Evolutionary conservation across 2,888 invertebrate species (phyloP), one percentile per base, ranked within the genome.

Genomic region (Hirtodrosophila cameraria): DNA sequence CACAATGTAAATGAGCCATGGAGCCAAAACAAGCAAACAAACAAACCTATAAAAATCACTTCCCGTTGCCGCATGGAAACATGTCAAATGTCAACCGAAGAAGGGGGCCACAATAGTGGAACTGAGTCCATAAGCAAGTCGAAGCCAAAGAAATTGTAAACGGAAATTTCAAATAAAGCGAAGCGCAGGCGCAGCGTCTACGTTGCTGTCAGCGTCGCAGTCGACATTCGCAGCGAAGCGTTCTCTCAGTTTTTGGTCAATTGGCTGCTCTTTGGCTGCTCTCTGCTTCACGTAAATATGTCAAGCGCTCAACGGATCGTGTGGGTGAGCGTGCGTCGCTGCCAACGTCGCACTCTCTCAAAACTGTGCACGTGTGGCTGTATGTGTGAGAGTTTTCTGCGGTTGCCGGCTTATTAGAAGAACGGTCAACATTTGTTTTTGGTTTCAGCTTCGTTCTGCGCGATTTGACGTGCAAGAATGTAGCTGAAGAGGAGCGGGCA

Each of bases 401-500:
- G 69, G 66, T 65, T 75, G 75, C 75, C 71, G 74, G 71, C 71
- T 71, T 71, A 74, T 72, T 72, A 64, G 72, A 72, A 64, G 70
- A 80, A 73, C 69, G 83, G 86, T 86, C 84, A 80, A 86, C 86
- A 83, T 79, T 79, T 86, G 86, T 80, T 86, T 80, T 86, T 62
- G 70, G 74, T 84, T 77, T 84, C 45, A 64, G 62, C 52, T 46
- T 41, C 54, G 61, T 63, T 73, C 65, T 75, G 60, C 69, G 53
- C 81, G 63, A 60, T 77, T 81, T 77, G 61, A 79, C 80, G 80
- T 81, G 86, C 63, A 76, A 73, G 80, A 86, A 81, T 81, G 76
- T 84, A 63, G 74, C 70, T 59, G 66, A 66, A 67, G 55, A 62
- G 60, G 49, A 63, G 74, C 70, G 55, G 66, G 64, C 63, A 53